These are phyloP conservation scores for Cryptoleucopteryx plumbea DNA, from an alignment of 2,113 vertebrate species.

Conservation along the genomic window DNA sequence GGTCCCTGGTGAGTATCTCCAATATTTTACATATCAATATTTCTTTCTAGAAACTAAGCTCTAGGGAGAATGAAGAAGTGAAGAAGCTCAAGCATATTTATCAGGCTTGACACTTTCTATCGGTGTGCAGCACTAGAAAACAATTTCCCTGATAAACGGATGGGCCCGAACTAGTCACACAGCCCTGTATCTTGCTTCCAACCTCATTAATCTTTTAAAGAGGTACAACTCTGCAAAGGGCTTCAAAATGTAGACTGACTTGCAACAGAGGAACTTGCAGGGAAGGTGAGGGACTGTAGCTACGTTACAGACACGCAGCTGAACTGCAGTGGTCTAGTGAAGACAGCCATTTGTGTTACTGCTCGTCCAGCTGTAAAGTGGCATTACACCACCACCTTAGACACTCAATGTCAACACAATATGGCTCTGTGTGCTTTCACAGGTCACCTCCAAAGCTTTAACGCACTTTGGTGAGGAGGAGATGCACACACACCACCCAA, in stretches of 20 bases:
- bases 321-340: not conserved
- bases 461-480: not conserved
- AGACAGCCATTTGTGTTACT: not conserved
- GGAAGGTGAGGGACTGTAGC: not conserved
- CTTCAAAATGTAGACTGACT: not conserved
- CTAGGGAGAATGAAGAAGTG: not conserved
- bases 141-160: slow-evolving; percentile 40
- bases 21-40: not conserved
- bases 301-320: accelerated
- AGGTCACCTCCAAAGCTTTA: not conserved
- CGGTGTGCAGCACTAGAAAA: not conserved
- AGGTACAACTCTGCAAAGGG: not conserved
- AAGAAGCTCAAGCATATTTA: not conserved
- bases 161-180: not conserved
- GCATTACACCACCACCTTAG: not conserved
- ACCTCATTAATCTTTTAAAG: slow-evolving; percentile 14
- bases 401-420: not conserved
- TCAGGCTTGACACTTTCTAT: slow-evolving; percentile 27
- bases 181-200: not conserved
- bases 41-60: not conserved
- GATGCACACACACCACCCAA: not conserved
- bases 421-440: accelerated
- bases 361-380: not conserved
- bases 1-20: not conserved
- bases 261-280: not conserved